Evolutionary conservation across 92 coral and sea anemone species (phyloP).

Genomic region (Zoanthus sociatus): DNA sequence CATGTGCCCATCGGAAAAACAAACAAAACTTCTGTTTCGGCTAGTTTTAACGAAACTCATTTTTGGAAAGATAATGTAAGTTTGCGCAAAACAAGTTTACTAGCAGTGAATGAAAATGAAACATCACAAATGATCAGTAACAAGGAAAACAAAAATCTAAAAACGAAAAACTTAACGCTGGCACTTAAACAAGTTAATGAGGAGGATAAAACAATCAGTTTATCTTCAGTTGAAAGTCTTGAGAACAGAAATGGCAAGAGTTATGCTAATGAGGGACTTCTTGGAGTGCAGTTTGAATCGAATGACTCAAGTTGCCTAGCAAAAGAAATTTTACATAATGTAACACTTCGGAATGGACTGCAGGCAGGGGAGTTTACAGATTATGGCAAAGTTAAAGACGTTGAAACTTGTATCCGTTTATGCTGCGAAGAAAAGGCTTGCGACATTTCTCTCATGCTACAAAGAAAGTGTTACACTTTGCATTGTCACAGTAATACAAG

Average conservation of each 20-base stretch:
- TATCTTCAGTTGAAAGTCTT: slow-evolving; percentile 39
- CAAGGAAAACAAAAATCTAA: background rate
- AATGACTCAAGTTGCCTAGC: slow-evolving; percentile 60
- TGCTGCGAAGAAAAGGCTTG: slow-evolving; percentile 80
- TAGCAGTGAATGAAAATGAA: slow-evolving; percentile 13
- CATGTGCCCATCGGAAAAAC: background rate
- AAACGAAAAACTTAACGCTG: slow-evolving; percentile 10
- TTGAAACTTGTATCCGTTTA: slow-evolving; percentile 70
- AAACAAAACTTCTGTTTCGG: background rate
- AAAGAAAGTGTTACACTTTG: slow-evolving; percentile 74
- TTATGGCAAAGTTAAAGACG: slow-evolving; percentile 78
- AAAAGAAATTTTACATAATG: slow-evolving; percentile 59
- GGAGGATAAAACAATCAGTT: slow-evolving; percentile 13
- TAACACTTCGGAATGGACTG: slow-evolving; percentile 85
- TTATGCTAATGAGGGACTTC: slow-evolving; percentile 8
- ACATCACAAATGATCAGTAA: background rate
- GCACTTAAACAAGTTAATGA: background rate
- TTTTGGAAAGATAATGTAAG: slow-evolving; percentile 24
- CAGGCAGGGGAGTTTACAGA: slow-evolving; percentile 91
- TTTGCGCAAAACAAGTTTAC: background rate
- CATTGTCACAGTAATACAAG: slow-evolving; percentile 63
- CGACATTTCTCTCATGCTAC: slow-evolving; percentile 77
- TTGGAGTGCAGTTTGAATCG: slow-evolving; percentile 36
- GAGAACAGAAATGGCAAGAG: slow-evolving; percentile 23
- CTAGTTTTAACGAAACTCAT: slow-evolving; percentile 22